These are phyloP conservation scores for Athripsodes cinereus DNA, from an alignment of 2,888 invertebrate species.

Conservation along the genomic window DNA sequence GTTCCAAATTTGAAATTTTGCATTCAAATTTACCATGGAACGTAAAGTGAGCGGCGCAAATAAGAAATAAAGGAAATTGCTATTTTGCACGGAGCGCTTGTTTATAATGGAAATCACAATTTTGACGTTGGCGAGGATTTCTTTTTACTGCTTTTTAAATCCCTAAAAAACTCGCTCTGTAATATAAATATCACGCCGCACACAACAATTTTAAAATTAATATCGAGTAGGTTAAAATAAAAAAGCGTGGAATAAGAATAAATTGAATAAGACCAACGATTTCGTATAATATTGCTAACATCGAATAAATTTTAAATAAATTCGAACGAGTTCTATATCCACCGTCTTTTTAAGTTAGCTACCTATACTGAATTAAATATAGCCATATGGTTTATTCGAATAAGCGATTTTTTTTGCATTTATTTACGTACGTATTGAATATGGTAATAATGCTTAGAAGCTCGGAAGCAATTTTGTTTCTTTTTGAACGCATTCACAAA, in stretches of 20 bases:
- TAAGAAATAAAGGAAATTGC: slow-evolving; percentile 6
- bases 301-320: not conserved
- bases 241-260: not conserved
- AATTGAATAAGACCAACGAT: not conserved
- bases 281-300: not conserved
- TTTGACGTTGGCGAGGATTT: slow-evolving; percentile 2
- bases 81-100: slow-evolving; percentile 3
- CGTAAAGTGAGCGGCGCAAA: not conserved
- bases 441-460: not conserved
- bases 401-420: not conserved
- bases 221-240: not conserved
- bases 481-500: no score
- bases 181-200: not conserved
- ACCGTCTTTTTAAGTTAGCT: no score
- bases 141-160: not conserved
- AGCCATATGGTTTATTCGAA: no score
- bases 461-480: not conserved
- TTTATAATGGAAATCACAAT: slow-evolving; percentile 10
- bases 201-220: not conserved
- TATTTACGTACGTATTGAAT: not conserved
- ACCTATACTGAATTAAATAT: no score
- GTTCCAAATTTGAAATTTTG: slow-evolving; percentile 17
- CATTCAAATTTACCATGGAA: slow-evolving; percentile 3
- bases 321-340: not conserved
- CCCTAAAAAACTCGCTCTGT: not conserved